These are phyloP conservation scores for Perca fluviatilis DNA, from an alignment of 2,113 vertebrate genomes.

Conservation along the genomic window DNA sequence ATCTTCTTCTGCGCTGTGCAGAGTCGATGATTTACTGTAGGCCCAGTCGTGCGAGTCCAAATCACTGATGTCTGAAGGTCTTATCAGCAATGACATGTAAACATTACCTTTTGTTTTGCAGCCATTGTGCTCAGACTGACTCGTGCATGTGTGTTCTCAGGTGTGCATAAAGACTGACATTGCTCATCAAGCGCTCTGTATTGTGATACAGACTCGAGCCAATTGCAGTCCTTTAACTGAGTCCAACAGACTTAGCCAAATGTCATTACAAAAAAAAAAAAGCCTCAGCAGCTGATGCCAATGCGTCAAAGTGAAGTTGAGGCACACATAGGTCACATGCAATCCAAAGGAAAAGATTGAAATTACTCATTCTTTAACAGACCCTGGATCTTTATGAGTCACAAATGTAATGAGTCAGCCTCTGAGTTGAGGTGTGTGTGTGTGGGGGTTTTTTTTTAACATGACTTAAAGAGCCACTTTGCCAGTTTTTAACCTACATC, in stretches of 20 bases:
- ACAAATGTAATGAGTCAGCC: not conserved
- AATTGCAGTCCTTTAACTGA: slow-evolving; percentile 24
- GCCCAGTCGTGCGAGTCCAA: not conserved
- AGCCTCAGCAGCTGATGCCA: slow-evolving; percentile 30
- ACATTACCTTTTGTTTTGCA: slow-evolving; percentile 30
- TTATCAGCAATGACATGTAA: slow-evolving; percentile 7
- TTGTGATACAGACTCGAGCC: slow-evolving; percentile 4
- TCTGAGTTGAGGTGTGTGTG: not conserved
- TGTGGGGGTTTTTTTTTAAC: not conserved
- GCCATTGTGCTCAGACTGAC: slow-evolving; percentile 5
- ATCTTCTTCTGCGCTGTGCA: not conserved
- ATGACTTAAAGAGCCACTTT: not conserved
- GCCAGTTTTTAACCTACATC: slow-evolving; percentile 23
- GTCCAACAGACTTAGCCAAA: slow-evolving; percentile 22
- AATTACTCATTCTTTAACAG: slow-evolving; percentile 11
- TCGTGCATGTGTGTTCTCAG: slow-evolving; percentile 3
- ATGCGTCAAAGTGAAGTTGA: slow-evolving; percentile 2
- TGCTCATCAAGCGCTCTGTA: slow-evolving; percentile 14
- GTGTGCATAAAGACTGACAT: slow-evolving; percentile 26
- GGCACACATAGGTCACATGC: not conserved
- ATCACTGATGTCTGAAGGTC: not conserved
- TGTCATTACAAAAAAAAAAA: slow-evolving; percentile 42
- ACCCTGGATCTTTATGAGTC: not conserved
- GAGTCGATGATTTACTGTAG: not conserved
- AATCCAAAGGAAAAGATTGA: not conserved